A percentile compares a stretch with the other conserved stretches of the same genome.
These are phyloP conservation scores for Meta bourneti DNA, from an alignment of 2,888 invertebrate species.

Conservation along the genomic window DNA sequence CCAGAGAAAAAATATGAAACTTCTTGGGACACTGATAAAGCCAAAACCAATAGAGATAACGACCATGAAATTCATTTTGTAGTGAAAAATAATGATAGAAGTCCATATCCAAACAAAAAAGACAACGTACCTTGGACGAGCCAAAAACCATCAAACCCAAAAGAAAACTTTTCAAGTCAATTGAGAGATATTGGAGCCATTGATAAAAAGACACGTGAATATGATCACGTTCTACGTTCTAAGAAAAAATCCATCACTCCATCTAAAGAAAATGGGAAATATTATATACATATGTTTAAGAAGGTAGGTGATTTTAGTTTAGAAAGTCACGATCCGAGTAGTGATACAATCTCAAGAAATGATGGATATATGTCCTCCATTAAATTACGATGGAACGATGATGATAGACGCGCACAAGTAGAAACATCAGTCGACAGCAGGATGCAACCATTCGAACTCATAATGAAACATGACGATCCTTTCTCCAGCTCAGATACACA, in stretches of 20 bases:
- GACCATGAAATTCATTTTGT: background rate
- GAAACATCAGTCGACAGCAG: constrained; percentile 53
- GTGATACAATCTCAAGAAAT: background rate
- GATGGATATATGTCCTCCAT: constrained; percentile 56
- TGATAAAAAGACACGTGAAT: background rate
- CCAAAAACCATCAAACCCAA: background rate
- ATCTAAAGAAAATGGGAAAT: constrained; percentile 47
- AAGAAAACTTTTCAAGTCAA: background rate
- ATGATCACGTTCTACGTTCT: background rate
- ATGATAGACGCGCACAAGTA: constrained; percentile 46
- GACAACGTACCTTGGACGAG: background rate
- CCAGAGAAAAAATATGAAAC: background rate
- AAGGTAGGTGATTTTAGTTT: constrained; percentile 62
- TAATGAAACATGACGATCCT: background rate
- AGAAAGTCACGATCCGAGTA: constrained; percentile 31
- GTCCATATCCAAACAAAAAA: constrained; percentile 26
- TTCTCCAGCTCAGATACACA: background rate
- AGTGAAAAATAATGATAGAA: background rate
- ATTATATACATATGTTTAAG: constrained; percentile 69
- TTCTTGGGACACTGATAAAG: background rate
- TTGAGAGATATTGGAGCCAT: background rate
- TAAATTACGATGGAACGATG: constrained; percentile 68
- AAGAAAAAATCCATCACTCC: background rate
- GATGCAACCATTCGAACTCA: constrained; percentile 24
- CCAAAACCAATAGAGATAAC: background rate